Percentiles rank a stretch among this genome's conserved stretches.
phyloP scores from a whole-genome alignment of 2,113 vertebrate genomes.

The Thamnaconus septentrionalis region DNA sequence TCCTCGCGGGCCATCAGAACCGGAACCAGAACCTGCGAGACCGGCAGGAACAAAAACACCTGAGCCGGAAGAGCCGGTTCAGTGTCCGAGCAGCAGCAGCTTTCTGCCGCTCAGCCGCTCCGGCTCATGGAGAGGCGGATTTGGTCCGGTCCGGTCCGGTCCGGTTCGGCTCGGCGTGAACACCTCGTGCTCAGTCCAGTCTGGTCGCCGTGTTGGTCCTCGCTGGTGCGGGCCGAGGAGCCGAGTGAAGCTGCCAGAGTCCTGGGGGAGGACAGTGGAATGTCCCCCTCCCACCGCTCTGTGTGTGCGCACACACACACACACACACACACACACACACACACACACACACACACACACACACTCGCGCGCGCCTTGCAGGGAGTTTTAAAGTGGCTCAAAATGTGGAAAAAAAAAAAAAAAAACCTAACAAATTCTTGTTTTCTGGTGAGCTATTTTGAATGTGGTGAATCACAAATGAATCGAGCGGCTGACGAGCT shows the following conservation, averaged over 20 bases:
- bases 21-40: slow-evolving; percentile 61
- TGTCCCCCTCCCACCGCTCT: slow-evolving; percentile 50
- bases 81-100: slow-evolving; percentile 39
- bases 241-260: neutral
- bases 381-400: too few relatives aligned
- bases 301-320: too few relatives aligned
- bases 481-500: too few relatives aligned
- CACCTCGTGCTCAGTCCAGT: neutral
- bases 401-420: too few relatives aligned
- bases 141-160: neutral
- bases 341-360: too few relatives aligned
- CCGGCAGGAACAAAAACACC: slow-evolving; percentile 62
- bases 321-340: too few relatives aligned
- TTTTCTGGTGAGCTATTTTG: too few relatives aligned
- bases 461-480: too few relatives aligned
- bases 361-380: too few relatives aligned
- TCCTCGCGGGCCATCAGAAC: slow-evolving; percentile 94
- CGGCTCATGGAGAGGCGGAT: slow-evolving; percentile 33
- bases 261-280: slow-evolving; percentile 56
- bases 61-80: slow-evolving; percentile 3
- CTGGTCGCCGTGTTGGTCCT: neutral
- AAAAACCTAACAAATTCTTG: too few relatives aligned
- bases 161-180: neutral
- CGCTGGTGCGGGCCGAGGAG: slow-evolving; percentile 33
- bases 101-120: slow-evolving; percentile 46